phyloP scores from a whole-genome alignment of 2,113 vertebrate genomes.

The Murina feae region DNA sequence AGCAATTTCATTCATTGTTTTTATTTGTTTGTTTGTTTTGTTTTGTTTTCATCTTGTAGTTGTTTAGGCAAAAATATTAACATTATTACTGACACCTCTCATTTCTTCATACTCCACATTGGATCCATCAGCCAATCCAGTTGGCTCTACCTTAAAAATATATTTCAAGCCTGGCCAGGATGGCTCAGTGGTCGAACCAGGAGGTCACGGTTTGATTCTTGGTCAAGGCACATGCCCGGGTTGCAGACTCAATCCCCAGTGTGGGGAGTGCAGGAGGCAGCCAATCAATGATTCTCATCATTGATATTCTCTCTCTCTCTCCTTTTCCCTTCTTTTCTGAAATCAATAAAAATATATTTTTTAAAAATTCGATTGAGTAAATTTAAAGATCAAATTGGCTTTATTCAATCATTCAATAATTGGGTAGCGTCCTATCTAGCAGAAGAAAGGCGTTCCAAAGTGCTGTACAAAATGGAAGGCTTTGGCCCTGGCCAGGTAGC shows the following conservation, averaged over 20 bases:
- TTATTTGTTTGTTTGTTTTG: no score
- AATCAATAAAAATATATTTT: no score
- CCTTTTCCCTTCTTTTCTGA: no score
- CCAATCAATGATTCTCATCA: no score
- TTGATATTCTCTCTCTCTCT: no score
- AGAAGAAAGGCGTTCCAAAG: neutral
- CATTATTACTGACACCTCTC: neutral
- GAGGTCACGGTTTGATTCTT: no score
- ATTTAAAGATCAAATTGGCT: neutral
- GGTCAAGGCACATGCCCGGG: no score
- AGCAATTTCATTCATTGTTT: neutral
- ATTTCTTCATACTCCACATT: neutral
- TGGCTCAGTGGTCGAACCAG: no score
- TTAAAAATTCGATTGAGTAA: neutral
- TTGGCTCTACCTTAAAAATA: neutral
- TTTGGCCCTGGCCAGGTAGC: neutral
- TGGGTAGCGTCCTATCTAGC: neutral
- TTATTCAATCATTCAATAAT: neutral
- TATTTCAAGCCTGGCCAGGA: neutral
- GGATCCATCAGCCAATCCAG: neutral
- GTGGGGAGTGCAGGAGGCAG: no score
- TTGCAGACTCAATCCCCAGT: no score
- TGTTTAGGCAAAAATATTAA: neutral
- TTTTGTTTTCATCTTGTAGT: neutral
- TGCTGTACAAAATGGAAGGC: neutral